Conservation (phyloP, 2,113 vertebrate genomes). For the Heterotis niloticus region DNA sequence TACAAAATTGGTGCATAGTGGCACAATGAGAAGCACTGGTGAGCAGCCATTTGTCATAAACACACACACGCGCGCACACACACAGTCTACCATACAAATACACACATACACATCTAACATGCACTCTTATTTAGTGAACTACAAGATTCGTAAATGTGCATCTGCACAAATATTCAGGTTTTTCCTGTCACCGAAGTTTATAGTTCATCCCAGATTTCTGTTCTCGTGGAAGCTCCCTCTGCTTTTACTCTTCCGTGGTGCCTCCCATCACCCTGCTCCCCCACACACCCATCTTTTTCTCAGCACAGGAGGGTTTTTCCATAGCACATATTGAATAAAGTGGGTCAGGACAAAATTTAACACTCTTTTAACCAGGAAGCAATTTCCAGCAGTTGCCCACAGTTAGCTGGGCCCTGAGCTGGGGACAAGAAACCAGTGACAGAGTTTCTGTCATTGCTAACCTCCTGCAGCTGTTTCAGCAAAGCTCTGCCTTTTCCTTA, state of each 20-base stretch:
- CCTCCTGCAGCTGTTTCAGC: constrained; percentile 38
- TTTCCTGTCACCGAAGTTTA: constrained; percentile 10
- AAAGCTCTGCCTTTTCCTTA: constrained; percentile 10
- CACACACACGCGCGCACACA: constrained; percentile 11
- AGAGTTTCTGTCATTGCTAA: constrained; percentile 45
- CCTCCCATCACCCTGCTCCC: constrained; percentile 25
- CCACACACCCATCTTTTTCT: constrained; percentile 1
- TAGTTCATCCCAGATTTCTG: background rate
- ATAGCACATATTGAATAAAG: constrained; percentile 60
- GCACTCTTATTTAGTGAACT: no score
- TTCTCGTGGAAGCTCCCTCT: constrained; percentile 24
- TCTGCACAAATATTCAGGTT: no score
- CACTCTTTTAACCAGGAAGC: constrained; percentile 68
- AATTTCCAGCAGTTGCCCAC: constrained; percentile 60
- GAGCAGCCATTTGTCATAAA: constrained; percentile 18
- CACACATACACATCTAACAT: constrained; percentile 1
- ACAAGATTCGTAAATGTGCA: background rate
- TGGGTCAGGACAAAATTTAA: constrained; percentile 62
- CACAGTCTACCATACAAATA: background rate
- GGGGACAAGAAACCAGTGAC: constrained; percentile 54
- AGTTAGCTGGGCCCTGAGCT: constrained; percentile 50
- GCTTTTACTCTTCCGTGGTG: constrained; percentile 22
- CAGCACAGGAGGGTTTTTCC: constrained; percentile 59
- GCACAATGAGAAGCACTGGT: background rate
- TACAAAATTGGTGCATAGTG: no score